Evolutionary conservation across 2,888 invertebrate genomes (phyloP).

Genomic region (Spodoptera littoralis): DNA sequence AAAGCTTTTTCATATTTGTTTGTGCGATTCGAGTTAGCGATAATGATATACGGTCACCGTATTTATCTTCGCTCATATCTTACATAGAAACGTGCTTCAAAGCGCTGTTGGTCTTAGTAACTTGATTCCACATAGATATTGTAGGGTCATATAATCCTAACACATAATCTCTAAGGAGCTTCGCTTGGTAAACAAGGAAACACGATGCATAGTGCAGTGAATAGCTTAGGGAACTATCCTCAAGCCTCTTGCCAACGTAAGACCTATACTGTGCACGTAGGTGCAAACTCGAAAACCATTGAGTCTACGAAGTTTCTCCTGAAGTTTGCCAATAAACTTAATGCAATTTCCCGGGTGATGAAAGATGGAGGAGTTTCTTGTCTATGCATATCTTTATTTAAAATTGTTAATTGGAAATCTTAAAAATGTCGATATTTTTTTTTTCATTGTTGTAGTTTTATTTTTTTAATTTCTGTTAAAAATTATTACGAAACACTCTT

Average conservation of each 20-base stretch:
- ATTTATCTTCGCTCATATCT: too few species aligned
- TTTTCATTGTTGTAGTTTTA: too few species aligned
- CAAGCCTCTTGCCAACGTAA: conserved; percentile 15
- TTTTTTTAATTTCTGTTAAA: too few species aligned
- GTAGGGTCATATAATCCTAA: conserved; percentile 6
- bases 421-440: too few species aligned
- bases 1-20: too few species aligned
- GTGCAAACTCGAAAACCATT: conserved; percentile 23
- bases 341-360: conserved; percentile 33
- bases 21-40: too few species aligned
- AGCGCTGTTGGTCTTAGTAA: too few species aligned
- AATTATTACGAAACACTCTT: too few species aligned
- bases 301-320: conserved; percentile 19
- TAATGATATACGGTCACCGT: too few species aligned
- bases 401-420: too few species aligned
- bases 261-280: conserved; percentile 16
- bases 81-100: too few species aligned
- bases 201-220: conserved; percentile 18
- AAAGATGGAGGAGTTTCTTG: conserved; percentile 17
- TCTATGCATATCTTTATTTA: too few species aligned
- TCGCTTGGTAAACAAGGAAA: conserved; percentile 32
- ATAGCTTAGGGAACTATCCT: conserved; percentile 26
- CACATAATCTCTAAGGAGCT: conserved; percentile 37
- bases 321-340: conserved; percentile 42
- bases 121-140: conserved; percentile 3